Percentiles rank a stretch among this genome's conserved stretches.
These are phyloP conservation scores for Hydrochoerus hydrochaeris DNA, from an alignment of 2,113 vertebrate species.

Conservation along the genomic window DNA sequence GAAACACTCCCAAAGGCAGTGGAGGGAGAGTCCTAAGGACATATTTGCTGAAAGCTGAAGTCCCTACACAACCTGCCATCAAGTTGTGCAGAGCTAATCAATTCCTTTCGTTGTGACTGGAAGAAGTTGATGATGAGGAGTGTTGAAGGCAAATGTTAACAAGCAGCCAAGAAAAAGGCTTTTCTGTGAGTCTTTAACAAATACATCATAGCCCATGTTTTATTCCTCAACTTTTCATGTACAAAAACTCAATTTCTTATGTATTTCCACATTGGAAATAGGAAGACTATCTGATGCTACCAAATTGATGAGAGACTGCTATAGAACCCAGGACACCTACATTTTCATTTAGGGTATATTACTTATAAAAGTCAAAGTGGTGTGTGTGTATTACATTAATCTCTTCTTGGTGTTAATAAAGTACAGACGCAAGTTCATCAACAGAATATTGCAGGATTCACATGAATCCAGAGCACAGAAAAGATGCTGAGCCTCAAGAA, in stretches of 20 bases:
- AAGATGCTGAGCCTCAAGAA: not conserved
- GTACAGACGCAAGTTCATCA: not conserved
- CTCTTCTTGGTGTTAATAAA: slow-evolving; percentile 1
- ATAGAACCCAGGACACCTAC: not conserved
- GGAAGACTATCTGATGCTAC: not conserved
- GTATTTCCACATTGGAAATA: not conserved
- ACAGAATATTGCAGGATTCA: not conserved
- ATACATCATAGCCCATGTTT: not conserved
- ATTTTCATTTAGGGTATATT: not conserved
- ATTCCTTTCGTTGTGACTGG: not conserved
- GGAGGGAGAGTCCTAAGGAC: not conserved
- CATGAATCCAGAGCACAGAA: slow-evolving; percentile 6
- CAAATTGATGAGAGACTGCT: not conserved
- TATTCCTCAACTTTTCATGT: not conserved
- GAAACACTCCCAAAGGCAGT: not conserved
- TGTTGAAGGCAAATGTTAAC: not conserved
- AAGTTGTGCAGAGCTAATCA: not conserved
- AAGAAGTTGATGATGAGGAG: not conserved
- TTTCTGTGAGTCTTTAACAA: not conserved
- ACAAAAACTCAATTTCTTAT: not conserved
- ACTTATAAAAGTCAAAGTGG: not conserved
- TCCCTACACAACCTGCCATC: not conserved
- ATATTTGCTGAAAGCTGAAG: not conserved
- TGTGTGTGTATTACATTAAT: not conserved
- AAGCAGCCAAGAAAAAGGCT: not conserved